phyloP scores from a whole-genome alignment of 2,113 vertebrate species.

The Muscicapa adusta region DNA sequence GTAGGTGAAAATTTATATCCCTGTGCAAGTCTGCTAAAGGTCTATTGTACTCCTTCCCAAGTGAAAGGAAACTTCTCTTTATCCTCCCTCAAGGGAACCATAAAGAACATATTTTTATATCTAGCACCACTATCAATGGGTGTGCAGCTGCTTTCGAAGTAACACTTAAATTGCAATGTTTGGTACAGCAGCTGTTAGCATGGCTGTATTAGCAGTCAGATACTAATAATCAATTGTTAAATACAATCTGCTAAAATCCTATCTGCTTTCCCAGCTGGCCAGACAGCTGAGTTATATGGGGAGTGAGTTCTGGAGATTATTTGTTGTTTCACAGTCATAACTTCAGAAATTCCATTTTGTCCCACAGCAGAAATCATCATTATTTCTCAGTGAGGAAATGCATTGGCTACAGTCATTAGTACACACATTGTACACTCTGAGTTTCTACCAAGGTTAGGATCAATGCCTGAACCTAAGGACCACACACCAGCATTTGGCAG shows the following conservation, averaged over 20 bases:
- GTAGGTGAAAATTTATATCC: background rate
- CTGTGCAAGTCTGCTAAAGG: background rate
- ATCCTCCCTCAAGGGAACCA: background rate
- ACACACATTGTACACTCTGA: rapidly evolving
- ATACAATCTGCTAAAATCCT: background rate
- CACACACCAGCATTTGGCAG: background rate
- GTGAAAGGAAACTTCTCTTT: background rate
- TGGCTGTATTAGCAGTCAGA: background rate
- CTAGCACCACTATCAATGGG: background rate
- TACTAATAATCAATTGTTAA: background rate
- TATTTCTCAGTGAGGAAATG: background rate
- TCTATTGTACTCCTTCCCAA: background rate
- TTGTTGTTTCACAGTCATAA: background rate
- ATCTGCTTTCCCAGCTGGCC: background rate
- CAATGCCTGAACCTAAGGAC: rapidly evolving
- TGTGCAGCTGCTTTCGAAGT: background rate
- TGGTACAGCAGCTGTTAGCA: background rate
- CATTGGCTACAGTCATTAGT: background rate
- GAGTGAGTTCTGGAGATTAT: background rate
- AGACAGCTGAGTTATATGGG: background rate
- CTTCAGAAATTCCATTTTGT: background rate
- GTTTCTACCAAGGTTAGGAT: background rate
- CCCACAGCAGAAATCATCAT: background rate
- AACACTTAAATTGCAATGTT: background rate
- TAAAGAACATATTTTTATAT: background rate